Evolutionary conservation across 2,888 invertebrate genomes (phyloP).

Genomic region (Eustalomyia histrio): DNA sequence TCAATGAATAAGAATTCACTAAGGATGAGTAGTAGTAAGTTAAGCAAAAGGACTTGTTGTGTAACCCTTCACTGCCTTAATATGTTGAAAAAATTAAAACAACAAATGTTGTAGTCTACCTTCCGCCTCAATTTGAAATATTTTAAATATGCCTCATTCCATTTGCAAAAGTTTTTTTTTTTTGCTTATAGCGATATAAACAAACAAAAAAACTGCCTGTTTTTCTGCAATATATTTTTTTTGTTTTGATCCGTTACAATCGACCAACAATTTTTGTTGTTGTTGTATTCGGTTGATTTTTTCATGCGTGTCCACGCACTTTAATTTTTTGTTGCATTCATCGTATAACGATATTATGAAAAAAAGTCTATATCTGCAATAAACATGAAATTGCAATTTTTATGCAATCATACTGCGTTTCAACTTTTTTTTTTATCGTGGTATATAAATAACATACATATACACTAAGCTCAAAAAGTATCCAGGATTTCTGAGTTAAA

Average conservation of each 20-base stretch:
- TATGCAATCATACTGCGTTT: slow-evolving; percentile 34
- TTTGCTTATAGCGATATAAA: neutral
- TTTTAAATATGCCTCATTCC: slow-evolving; percentile 27
- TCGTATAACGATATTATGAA: slow-evolving; percentile 26
- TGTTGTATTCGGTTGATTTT: slow-evolving; percentile 22
- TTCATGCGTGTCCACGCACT: slow-evolving; percentile 58
- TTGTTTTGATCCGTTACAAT: slow-evolving; percentile 8
- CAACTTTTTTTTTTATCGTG: neutral
- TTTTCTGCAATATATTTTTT: slow-evolving; percentile 27
- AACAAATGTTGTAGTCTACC: neutral
- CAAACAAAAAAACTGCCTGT: slow-evolving; percentile 30
- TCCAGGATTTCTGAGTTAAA: no score
- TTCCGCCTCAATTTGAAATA: slow-evolving; percentile 12
- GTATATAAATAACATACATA: neutral
- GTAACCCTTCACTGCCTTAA: slow-evolving; percentile 8
- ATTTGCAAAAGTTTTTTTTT: slow-evolving; percentile 20
- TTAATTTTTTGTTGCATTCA: slow-evolving; percentile 31
- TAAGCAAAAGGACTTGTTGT: slow-evolving; percentile 44
- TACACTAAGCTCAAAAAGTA: no score
- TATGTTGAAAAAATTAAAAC: neutral
- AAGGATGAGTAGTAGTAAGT: slow-evolving; percentile 53
- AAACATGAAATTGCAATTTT: slow-evolving; percentile 55
- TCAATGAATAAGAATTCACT: slow-evolving; percentile 38
- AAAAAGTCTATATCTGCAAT: slow-evolving; percentile 52
- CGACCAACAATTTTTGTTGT: slow-evolving; percentile 14